Base-by-base conservation (phyloP, 2,888 invertebrate genomes). In the Cremastinae sp. region DNA sequence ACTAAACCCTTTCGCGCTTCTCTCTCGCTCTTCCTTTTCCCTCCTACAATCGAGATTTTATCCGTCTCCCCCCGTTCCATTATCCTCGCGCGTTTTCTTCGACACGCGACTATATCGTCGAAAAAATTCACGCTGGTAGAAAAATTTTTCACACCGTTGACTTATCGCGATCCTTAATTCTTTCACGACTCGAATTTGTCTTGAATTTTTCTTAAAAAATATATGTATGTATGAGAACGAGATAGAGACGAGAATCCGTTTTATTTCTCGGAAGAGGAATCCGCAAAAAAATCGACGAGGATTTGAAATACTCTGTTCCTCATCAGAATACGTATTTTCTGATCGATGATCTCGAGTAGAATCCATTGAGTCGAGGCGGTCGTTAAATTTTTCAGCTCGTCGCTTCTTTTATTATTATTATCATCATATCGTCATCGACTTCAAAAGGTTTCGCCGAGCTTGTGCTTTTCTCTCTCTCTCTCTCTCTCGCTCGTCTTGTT, bases 1-100 rank as follows among this genome's bases (percentile, higher is more conserved):
- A 69, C 59, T 16, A 71, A 28, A 65, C 68, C 71, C 69, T 51
- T 56, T 69, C 51, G 64, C 68, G 34, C 20, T 72, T 22, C 47
- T 9, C 70, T 69, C 64, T 61, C 54, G 36, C 51, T 22, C 58
- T 18, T 18, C 10, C 18, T 45, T 45, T 16, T 41, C 9, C n/a
- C 38, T 14, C 45, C 28, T 5, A 28, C 28, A 28, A 28, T 28
- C 28, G 28, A 28, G 28, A 28, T 5, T 14, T 10, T 59, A 38
- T 56, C 36, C 22, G 18, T 28, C 45, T 54, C 9, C 56, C 38
- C 28, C 43, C 22, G 10, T 22, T 10, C 28, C 10, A 22, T 41
- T 53, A 38, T 14, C 41, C 10, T 41, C 4, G 22, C 22, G 10
- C 18, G 18, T n/a, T 10, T 16, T 34, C n/a, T 36, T 49, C 34